These are phyloP conservation scores for Aleadryas rufinucha DNA, from an alignment of 2,113 vertebrate genomes.

Conservation along the genomic window DNA sequence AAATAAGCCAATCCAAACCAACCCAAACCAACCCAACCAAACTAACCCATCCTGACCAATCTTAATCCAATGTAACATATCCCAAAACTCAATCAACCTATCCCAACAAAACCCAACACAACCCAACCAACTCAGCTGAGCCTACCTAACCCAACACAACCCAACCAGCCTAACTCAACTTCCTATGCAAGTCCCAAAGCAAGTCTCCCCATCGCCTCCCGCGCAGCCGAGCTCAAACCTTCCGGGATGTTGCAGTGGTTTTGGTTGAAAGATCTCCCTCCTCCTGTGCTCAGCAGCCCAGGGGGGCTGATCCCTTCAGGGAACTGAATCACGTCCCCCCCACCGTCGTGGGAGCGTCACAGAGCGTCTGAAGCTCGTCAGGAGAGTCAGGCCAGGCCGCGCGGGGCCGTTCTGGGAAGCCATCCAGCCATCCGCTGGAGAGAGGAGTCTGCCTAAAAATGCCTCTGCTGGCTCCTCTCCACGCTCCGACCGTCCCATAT, in stretches of 20 bases:
- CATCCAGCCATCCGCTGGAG: constrained; percentile 64
- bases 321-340: background rate
- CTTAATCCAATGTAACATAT: background rate
- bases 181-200: background rate
- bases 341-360: background rate
- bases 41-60: background rate
- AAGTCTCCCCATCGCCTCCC: fast-evolving
- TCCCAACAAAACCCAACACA: background rate
- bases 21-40: background rate
- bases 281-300: background rate
- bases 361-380: constrained; percentile 58
- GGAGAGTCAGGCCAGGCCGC: constrained; percentile 60
- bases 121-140: background rate
- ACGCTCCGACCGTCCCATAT: constrained; percentile 63
- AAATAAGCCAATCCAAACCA: no score
- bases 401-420: constrained; percentile 64
- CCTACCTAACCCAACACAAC: background rate
- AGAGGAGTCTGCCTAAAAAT: constrained; percentile 52
- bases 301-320: background rate
- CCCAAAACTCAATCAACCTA: background rate
- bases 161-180: background rate
- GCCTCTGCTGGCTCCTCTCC: constrained; percentile 63
- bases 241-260: background rate
- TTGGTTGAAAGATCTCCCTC: background rate
- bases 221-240: fast-evolving